Conservation (phyloP, 2,113 vertebrate species). For the Poeciliopsis prolifica region DNA sequence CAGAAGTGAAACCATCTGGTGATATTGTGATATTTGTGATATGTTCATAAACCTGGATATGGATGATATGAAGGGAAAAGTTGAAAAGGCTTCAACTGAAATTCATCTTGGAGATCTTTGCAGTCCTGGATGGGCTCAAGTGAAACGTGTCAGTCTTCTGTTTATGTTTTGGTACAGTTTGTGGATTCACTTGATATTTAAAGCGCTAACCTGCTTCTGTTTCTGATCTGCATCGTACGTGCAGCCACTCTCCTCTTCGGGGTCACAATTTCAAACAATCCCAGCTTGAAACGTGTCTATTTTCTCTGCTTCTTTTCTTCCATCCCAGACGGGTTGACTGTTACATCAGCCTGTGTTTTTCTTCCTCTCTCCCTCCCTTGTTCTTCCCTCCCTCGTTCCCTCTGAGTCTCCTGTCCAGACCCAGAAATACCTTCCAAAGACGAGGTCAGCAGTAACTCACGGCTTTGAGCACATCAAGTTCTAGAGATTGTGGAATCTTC, state of each 20-base stretch:
- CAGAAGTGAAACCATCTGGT: too few relatives aligned
- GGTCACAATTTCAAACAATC: slow-evolving; percentile 92
- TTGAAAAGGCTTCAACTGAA: neutral
- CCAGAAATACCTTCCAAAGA: slow-evolving; percentile 61
- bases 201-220: neutral
- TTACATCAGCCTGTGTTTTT: slow-evolving; percentile 85
- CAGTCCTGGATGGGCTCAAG: neutral
- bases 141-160: slow-evolving; percentile 1
- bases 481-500: slow-evolving; percentile 68
- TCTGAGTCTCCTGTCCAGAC: slow-evolving; percentile 48
- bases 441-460: slow-evolving; percentile 57
- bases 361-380: slow-evolving; percentile 7
- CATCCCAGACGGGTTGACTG: slow-evolving; percentile 68
- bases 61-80: neutral
- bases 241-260: slow-evolving; percentile 75
- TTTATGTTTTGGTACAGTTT: neutral
- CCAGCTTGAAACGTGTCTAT: slow-evolving; percentile 81
- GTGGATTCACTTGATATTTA: slow-evolving; percentile 11
- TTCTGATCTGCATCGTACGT: slow-evolving; percentile 60
- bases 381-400: slow-evolving; percentile 13
- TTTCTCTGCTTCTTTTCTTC: slow-evolving; percentile 68
- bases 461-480: slow-evolving; percentile 33
- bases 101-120: neutral
- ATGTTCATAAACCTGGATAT: too few relatives aligned
- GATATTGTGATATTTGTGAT: too few relatives aligned